phyloP scores from a whole-genome alignment of 2,888 invertebrate genomes.

The Leuctra nigra region DNA sequence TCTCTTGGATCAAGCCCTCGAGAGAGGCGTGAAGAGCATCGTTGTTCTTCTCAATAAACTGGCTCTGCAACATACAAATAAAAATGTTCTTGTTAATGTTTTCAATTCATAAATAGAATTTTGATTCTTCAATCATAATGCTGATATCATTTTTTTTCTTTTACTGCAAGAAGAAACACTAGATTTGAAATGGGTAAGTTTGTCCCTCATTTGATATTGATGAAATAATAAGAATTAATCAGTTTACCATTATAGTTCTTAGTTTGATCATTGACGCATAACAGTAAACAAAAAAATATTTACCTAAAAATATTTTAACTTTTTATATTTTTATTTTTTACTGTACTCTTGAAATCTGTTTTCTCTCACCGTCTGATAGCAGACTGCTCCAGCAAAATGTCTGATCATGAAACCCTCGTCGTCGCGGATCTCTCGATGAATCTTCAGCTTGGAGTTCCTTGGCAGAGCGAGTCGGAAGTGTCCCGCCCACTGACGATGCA shows the following conservation, averaged over 20 bases:
- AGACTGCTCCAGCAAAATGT: conserved; percentile 97
- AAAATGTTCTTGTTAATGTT: too few species aligned
- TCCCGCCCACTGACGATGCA: conserved; percentile 75
- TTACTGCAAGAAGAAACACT: conserved; percentile 19
- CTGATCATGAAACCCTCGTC: conserved; percentile 94
- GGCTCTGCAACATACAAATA: conserved; percentile 53
- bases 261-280: too few species aligned
- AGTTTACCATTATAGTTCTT: too few species aligned
- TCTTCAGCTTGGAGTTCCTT: conserved; percentile 81
- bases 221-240: too few species aligned
- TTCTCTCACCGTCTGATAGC: conserved; percentile 89
- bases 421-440: conserved; percentile 89
- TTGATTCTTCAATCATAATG: background rate
- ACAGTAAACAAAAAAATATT: too few species aligned
- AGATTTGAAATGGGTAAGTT: background rate
- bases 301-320: too few species aligned
- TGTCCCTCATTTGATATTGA: too few species aligned
- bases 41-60: conserved; percentile 98
- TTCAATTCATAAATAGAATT: too few species aligned
- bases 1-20: conserved; percentile 88
- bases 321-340: too few species aligned
- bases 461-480: conserved; percentile 85
- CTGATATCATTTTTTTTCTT: background rate
- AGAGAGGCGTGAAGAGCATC: conserved; percentile 94
- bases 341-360: too few species aligned